Conservation (phyloP, 2,797 vertebrate species). For the Phrynocephalus forsythii region DNA sequence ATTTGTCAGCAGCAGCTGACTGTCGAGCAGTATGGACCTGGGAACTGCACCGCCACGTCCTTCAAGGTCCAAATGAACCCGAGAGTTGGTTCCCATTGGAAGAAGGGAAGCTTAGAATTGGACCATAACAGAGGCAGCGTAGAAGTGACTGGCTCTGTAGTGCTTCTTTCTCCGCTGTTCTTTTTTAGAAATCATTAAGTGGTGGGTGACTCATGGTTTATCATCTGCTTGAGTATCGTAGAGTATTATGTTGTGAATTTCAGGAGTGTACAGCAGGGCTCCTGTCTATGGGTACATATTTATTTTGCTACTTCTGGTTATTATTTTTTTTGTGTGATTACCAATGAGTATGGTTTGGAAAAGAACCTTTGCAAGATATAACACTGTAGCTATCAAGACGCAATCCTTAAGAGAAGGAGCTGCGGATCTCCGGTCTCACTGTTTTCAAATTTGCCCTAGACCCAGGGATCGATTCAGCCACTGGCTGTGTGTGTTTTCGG, state of each 20-base stretch:
- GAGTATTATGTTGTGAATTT: slow-evolving; percentile 1
- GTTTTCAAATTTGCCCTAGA: background rate
- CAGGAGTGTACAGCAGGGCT: background rate
- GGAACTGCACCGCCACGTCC: background rate
- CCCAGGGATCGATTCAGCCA: background rate
- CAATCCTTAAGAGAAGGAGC: background rate
- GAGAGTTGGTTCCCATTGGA: background rate
- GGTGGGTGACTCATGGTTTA: background rate
- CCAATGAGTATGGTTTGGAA: background rate
- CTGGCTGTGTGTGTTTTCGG: background rate
- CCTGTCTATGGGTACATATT: background rate
- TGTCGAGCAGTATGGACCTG: background rate
- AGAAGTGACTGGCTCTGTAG: background rate
- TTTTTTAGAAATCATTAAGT: slow-evolving; percentile 3
- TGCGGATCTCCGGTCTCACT: background rate
- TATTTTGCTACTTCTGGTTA: too few species aligned
- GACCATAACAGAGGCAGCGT: background rate
- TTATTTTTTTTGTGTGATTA: background rate
- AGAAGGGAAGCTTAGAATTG: background rate
- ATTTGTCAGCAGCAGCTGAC: too few species aligned
- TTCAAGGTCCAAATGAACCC: background rate
- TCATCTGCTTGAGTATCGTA: background rate
- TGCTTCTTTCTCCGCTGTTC: background rate
- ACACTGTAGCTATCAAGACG: background rate
- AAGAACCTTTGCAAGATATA: background rate